Conservation (phyloP, 2,113 vertebrate species). For the Taxidea taxus region DNA sequence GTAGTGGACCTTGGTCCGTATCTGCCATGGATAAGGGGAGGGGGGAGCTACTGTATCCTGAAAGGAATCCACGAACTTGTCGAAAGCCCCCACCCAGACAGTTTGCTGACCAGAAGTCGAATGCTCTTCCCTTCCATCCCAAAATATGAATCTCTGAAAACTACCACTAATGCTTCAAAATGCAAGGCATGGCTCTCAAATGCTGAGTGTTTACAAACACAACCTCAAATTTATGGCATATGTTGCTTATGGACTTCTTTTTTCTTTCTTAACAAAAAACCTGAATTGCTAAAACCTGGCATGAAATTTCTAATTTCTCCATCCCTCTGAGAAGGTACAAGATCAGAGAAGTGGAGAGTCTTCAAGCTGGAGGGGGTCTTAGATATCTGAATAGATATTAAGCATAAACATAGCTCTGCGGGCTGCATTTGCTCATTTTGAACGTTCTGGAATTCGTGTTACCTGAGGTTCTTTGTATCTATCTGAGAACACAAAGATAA, state of each 20-base stretch:
- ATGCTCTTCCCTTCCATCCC: neutral
- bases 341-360: slow-evolving; percentile 40
- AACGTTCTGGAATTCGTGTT: slow-evolving; percentile 17
- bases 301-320: slow-evolving; percentile 45
- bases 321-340: neutral
- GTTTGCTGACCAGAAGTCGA: neutral
- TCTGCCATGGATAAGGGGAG: neutral
- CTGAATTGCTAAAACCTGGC: slow-evolving; percentile 34
- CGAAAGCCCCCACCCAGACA: neutral
- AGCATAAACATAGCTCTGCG: neutral
- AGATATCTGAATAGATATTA: neutral
- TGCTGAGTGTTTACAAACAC: neutral
- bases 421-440: slow-evolving; percentile 31
- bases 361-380: slow-evolving; percentile 5
- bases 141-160: neutral
- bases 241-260: neutral
- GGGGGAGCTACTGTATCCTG: neutral
- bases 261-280: neutral
- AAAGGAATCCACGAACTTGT: neutral
- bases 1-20: neutral
- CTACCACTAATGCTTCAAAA: neutral
- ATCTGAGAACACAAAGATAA: slow-evolving; percentile 17
- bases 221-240: neutral
- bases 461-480: slow-evolving; percentile 46
- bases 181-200: neutral